Evolutionary conservation across 2,113 vertebrate genomes (phyloP).

Genomic region (Regulus satrapa): DNA sequence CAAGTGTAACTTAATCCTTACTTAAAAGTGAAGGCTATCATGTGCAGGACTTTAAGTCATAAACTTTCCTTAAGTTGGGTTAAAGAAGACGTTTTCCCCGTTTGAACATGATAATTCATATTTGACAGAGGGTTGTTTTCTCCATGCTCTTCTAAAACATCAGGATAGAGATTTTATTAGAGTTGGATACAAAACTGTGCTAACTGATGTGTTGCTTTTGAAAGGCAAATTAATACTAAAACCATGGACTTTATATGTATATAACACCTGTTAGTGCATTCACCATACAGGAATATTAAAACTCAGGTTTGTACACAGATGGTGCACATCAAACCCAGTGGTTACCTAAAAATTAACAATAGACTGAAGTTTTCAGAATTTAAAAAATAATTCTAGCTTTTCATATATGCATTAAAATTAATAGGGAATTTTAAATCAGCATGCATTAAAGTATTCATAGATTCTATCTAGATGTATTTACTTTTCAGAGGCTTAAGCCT

Average conservation of each 20-base stretch:
- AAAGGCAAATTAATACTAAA: neutral
- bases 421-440: neutral
- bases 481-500: conserved; percentile 54
- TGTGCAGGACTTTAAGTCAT: neutral
- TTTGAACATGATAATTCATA: neutral
- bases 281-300: neutral
- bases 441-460: neutral
- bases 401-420: neutral
- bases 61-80: neutral
- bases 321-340: neutral
- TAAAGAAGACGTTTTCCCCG: neutral
- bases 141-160: neutral
- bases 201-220: neutral
- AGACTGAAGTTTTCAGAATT: neutral
- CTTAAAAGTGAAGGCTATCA: neutral
- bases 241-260: neutral
- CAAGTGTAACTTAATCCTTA: neutral
- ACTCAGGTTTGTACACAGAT: neutral
- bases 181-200: neutral
- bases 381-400: neutral
- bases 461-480: conserved; percentile 34
- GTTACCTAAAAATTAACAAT: neutral
- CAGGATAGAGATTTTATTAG: neutral
- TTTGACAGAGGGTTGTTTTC: neutral
- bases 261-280: neutral